Conservation (phyloP, 2,113 vertebrate species). For the Malurus alboscapulatus region DNA sequence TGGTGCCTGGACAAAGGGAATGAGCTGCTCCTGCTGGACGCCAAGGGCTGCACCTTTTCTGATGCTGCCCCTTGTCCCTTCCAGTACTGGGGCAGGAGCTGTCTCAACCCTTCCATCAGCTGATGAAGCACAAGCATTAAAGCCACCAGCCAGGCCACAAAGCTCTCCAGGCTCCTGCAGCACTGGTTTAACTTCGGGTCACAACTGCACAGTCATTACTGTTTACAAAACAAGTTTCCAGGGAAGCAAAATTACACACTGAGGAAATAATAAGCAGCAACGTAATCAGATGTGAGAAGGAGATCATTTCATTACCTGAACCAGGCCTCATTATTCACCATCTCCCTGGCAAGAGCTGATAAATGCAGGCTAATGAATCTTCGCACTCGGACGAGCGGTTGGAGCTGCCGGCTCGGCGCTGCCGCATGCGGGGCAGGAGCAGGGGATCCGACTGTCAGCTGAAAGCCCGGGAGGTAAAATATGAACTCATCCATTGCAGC, state of each 20-base stretch:
- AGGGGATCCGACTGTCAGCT: not conserved
- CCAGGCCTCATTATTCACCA: conserved; percentile 26
- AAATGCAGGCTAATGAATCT: conserved; percentile 33
- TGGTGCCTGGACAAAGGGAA: not conserved
- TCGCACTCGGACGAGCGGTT: fast-evolving
- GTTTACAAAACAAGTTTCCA: conserved; percentile 41
- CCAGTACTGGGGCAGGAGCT: not conserved
- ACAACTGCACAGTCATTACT: conserved; percentile 18
- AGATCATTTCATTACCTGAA: conserved; percentile 45
- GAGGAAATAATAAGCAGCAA: conserved; percentile 20
- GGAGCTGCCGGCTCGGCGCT: not conserved
- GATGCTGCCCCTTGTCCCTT: not conserved
- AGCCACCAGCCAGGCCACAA: not conserved
- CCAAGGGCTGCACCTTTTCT: not conserved
- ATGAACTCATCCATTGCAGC: not conserved
- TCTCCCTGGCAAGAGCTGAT: conserved; percentile 43
- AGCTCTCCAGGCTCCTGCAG: not conserved
- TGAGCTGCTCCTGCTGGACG: not conserved
- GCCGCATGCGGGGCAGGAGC: not conserved
- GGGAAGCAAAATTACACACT: not conserved
- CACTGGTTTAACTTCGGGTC: not conserved
- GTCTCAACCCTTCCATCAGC: not conserved
- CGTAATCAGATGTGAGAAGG: conserved; percentile 19
- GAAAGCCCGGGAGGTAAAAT: not conserved
- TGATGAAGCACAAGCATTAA: not conserved